Evolutionary conservation across 2,797 vertebrate species (phyloP), one percentile per base, ranked within the genome.

Genomic region (Crocodylus rhombifer): DNA sequence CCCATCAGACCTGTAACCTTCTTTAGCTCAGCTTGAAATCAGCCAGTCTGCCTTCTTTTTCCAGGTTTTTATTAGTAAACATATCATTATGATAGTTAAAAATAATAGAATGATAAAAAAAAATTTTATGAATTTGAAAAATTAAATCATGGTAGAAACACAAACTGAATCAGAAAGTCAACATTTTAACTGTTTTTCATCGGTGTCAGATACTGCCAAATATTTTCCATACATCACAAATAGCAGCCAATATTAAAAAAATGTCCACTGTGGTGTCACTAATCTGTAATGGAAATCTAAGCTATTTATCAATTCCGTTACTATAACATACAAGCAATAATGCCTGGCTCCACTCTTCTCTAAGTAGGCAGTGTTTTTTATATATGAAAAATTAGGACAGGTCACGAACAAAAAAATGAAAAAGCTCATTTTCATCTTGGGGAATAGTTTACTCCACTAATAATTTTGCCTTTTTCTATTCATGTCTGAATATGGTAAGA

Each of bases 401-500:
- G 30, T 69, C 30, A 69, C 14, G 30, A 69, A 36, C 12, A 23
- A 33, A 36, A 36, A 69, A 13, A 69, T 69, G 65, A 69, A 69
- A 36, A 20, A 10, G 30, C 15, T 33, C 30, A 69, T 33, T 69
- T 69, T 69, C 17, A 21, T 20, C 10, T 36, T 69, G 33, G 36
- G 67, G 33, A 69, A 69, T 33, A 69, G 42, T 69, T 69, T 36
- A 69, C 20, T 69, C 23, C 42, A 51, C 42, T 51, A 51, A 51
- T 51, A 51, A 51, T 51, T 51, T 51, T 51, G 42, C 42, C 33
- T 30, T 67, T 69, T 36, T 69, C 67, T 21, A 83, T 71, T 57
- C 25, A 78, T 94, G 91, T 89, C 65, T 76, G 61, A 87, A 56
- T 67, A 17, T 61, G 69, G n/a, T 28, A 42, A 63, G 83, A 87